Evolutionary conservation across 2,888 invertebrate species (phyloP).

Genomic region (Iphiclides podalirius): DNA sequence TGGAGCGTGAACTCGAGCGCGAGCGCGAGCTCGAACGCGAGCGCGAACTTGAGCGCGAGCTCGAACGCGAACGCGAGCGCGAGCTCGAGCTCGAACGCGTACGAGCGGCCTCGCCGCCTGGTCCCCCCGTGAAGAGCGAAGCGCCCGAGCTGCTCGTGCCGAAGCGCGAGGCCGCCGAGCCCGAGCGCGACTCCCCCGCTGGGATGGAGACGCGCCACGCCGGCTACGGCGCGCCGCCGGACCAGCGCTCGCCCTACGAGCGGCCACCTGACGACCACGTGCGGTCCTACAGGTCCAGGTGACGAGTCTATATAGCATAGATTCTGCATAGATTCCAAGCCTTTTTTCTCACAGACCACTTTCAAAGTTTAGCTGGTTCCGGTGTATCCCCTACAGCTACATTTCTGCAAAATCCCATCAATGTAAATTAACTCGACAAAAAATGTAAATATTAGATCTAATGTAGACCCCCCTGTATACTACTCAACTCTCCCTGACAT

Average conservation of each 20-base stretch:
- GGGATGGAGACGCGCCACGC: slow-evolving; percentile 86
- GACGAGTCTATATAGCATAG: no score
- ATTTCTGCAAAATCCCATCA: no score
- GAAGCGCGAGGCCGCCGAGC: slow-evolving; percentile 82
- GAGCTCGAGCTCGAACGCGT: slow-evolving; percentile 39
- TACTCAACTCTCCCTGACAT: no score
- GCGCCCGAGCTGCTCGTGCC: slow-evolving; percentile 82
- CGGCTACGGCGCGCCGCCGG: slow-evolving; percentile 83
- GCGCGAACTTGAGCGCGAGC: slow-evolving; percentile 8
- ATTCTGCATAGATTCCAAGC: no score
- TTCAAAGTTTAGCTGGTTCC: no score
- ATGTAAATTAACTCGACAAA: no score
- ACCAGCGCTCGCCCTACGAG: slow-evolving; percentile 85
- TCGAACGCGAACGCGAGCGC: slow-evolving; percentile 35
- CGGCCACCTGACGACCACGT: slow-evolving; percentile 82
- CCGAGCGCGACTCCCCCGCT: slow-evolving; percentile 86
- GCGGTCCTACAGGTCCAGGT: slow-evolving; percentile 79
- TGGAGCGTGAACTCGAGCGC: slow-evolving; percentile 37
- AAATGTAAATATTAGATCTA: no score
- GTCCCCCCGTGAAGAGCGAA: slow-evolving; percentile 72
- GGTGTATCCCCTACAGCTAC: no score
- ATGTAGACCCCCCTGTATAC: no score
- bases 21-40: slow-evolving; percentile 40
- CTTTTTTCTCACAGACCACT: no score
- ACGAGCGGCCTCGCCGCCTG: slow-evolving; percentile 52